Evolutionary conservation across 2,113 vertebrate genomes (phyloP).

Genomic region (Datnioides undecimradiatus): DNA sequence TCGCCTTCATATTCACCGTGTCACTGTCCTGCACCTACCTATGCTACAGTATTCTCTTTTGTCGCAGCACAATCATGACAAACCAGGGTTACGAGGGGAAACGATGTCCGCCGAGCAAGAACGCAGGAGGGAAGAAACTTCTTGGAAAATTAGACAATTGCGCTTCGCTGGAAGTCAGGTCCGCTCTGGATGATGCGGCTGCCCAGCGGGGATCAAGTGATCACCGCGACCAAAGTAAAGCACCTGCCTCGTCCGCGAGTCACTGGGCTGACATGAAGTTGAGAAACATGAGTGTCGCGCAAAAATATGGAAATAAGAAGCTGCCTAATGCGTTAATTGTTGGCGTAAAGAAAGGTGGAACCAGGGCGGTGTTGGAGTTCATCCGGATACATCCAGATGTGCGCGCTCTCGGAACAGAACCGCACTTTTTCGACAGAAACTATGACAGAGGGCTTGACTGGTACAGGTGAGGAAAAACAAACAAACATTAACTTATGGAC

Average conservation of each 20-base stretch:
- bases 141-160: conserved; percentile 85
- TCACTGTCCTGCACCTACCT: conserved; percentile 91
- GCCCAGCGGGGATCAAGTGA: conserved; percentile 45
- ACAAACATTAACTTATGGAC: background rate
- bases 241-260: conserved; percentile 24
- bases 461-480: conserved; percentile 91
- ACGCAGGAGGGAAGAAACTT: conserved; percentile 86
- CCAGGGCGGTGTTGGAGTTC: conserved; percentile 95
- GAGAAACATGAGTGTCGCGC: conserved; percentile 72
- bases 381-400: conserved; percentile 97
- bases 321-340: conserved; percentile 93
- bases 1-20: conserved; percentile 89
- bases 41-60: conserved; percentile 90
- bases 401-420: conserved; percentile 93
- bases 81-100: conserved; percentile 80
- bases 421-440: conserved; percentile 98
- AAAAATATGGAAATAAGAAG: conserved; percentile 88
- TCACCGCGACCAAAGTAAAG: conserved; percentile 62
- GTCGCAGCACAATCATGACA: conserved; percentile 85
- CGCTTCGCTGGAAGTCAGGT: conserved; percentile 70
- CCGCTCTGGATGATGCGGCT: conserved; percentile 60
- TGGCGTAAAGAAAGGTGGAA: conserved; percentile 97
- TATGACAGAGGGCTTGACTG: conserved; percentile 94
- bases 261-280: conserved; percentile 66
- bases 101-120: conserved; percentile 80